These are phyloP conservation scores for Myiagra hebetior DNA, from an alignment of 2,113 vertebrate species.

Conservation along the genomic window DNA sequence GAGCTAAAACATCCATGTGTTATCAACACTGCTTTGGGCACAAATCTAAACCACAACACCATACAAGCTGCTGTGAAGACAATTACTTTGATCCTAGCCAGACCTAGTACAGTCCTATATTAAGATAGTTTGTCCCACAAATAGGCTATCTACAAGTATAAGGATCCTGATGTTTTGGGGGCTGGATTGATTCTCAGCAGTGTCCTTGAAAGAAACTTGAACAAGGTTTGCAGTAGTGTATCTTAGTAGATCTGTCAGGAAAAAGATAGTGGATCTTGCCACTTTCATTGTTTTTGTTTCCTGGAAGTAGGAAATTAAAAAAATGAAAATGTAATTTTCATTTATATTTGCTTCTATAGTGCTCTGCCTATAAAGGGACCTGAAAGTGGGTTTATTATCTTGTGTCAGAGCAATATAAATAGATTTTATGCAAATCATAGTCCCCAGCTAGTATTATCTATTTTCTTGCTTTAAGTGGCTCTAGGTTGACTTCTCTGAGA, in stretches of 20 bases:
- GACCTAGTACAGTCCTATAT: background rate
- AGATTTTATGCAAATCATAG: background rate
- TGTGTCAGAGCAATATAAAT: background rate
- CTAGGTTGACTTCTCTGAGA: background rate
- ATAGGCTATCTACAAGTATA: background rate
- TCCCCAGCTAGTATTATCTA: background rate
- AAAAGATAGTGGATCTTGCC: background rate
- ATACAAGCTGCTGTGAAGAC: background rate
- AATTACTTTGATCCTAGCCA: background rate
- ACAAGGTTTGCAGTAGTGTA: background rate
- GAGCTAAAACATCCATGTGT: background rate
- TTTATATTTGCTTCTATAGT: background rate
- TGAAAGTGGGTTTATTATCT: background rate
- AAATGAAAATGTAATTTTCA: background rate
- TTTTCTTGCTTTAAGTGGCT: background rate
- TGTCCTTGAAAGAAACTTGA: background rate
- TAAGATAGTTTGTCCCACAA: background rate
- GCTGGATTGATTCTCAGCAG: background rate
- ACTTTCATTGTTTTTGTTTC: background rate
- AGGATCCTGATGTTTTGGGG: background rate
- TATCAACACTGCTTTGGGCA: background rate
- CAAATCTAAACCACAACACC: background rate
- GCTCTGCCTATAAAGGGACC: background rate
- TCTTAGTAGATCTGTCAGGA: background rate
- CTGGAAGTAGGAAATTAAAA: background rate